Evolutionary conservation across 2,888 invertebrate species (phyloP).

Genomic region (Galerucella pusilla): DNA sequence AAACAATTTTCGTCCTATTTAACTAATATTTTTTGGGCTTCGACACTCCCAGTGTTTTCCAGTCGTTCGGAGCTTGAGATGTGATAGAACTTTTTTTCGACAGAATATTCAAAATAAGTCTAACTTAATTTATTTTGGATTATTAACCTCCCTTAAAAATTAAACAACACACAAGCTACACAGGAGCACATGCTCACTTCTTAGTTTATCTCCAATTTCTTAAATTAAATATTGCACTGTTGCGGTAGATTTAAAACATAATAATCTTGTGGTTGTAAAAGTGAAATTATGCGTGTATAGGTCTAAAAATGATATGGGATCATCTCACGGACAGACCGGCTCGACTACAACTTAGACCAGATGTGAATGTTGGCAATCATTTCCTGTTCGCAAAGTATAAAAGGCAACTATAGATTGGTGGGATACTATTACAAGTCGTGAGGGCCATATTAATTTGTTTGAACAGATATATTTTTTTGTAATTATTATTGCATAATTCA

Average conservation of each 20-base stretch:
- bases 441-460: neutral
- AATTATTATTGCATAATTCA: too few relatives aligned
- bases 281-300: constrained; percentile 4
- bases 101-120: too few relatives aligned
- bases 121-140: too few relatives aligned
- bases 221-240: constrained; percentile 1
- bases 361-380: constrained; percentile 15
- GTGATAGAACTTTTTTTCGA: too few relatives aligned
- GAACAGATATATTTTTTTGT: neutral
- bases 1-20: too few relatives aligned
- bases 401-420: constrained; percentile 6
- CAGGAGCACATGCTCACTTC: neutral
- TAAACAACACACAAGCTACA: too few relatives aligned
- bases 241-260: neutral
- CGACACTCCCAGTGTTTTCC: too few relatives aligned
- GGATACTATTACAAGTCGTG: constrained; percentile 8
- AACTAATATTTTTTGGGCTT: too few relatives aligned
- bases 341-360: constrained; percentile 7
- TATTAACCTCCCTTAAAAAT: too few relatives aligned
- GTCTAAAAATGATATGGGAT: constrained; percentile 1
- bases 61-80: too few relatives aligned
- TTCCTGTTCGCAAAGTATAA: constrained; percentile 17
- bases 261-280: constrained; percentile 1
- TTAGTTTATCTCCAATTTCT: neutral
- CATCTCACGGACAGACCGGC: neutral